Percentiles rank a stretch among this genome's conserved stretches.
Evolutionary conservation across 2,888 invertebrate genomes (phyloP).

Genomic region (Meiosimyza platycephala): DNA sequence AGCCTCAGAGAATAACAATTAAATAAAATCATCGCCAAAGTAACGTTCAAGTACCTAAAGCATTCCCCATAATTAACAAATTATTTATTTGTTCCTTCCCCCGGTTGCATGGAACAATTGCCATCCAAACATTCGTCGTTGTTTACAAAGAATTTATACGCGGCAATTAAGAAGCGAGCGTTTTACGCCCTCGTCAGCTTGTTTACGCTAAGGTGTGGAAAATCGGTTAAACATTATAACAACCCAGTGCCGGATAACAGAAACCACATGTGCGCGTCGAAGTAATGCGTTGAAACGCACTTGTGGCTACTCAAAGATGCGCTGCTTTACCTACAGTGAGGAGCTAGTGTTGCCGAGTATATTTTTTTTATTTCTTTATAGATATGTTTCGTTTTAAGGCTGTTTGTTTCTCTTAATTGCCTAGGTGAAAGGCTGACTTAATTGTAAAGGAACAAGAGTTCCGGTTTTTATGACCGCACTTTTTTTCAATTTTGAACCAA

Average conservation of each 20-base stretch:
- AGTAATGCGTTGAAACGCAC: background rate
- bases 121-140: background rate
- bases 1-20: too few species aligned
- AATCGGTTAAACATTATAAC: constrained; percentile 60
- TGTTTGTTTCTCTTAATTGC: background rate
- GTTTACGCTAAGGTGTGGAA: constrained; percentile 58
- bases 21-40: too few species aligned
- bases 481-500: background rate
- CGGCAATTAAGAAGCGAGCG: constrained; percentile 24
- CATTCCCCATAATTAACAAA: too few species aligned
- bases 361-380: too few species aligned
- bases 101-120: too few species aligned
- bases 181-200: background rate
- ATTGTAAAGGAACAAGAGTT: background rate
- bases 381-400: background rate
- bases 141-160: constrained; percentile 35
- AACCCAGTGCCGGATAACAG: constrained; percentile 62
- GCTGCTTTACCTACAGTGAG: too few species aligned
- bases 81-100: too few species aligned
- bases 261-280: constrained; percentile 66
- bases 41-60: too few species aligned
- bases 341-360: too few species aligned
- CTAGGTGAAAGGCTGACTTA: background rate
- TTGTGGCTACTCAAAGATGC: background rate
- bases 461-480: background rate